Conservation (phyloP, 2,888 invertebrate genomes). For the Drosophila tanythrix region DNA sequence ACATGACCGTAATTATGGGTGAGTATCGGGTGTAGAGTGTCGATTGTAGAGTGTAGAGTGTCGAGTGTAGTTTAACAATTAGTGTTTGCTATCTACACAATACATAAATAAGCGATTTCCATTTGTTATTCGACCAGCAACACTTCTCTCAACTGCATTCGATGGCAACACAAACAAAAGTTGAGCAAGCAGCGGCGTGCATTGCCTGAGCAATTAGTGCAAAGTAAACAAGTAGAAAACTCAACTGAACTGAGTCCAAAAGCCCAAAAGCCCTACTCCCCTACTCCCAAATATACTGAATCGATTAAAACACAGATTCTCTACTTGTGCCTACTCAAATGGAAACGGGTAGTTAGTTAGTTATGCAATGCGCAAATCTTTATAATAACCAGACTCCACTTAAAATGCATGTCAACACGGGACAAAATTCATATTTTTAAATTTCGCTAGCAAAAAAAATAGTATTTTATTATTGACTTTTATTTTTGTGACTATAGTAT, state of each 20-base stretch:
- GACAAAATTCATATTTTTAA: not conserved
- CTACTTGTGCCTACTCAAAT: not conserved
- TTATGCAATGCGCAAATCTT: not conserved
- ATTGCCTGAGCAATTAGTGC: constrained; percentile 9
- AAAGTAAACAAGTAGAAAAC: not conserved
- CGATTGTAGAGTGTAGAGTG: not conserved
- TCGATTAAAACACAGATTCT: not conserved
- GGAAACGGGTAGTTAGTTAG: not conserved
- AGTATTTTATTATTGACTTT: not conserved
- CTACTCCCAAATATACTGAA: not conserved
- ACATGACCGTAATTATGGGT: constrained; percentile 92
- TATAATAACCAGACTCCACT: not conserved
- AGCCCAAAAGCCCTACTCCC: not conserved
- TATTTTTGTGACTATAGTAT: not conserved
- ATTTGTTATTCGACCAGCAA: constrained; percentile 52
- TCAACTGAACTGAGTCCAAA: not conserved
- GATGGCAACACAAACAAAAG: not conserved
- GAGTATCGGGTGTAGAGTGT: constrained; percentile 66
- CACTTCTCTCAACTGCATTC: constrained; percentile 15
- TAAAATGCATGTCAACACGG: not conserved
- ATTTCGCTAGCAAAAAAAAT: too few species aligned
- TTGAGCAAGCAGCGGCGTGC: constrained; percentile 11
- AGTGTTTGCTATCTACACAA: not conserved
- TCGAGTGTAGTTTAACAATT: not conserved
- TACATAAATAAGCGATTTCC: constrained; percentile 13